Conservation (phyloP, 1,140 invertebrate genomes). For the Meteorus sp. region DNA sequence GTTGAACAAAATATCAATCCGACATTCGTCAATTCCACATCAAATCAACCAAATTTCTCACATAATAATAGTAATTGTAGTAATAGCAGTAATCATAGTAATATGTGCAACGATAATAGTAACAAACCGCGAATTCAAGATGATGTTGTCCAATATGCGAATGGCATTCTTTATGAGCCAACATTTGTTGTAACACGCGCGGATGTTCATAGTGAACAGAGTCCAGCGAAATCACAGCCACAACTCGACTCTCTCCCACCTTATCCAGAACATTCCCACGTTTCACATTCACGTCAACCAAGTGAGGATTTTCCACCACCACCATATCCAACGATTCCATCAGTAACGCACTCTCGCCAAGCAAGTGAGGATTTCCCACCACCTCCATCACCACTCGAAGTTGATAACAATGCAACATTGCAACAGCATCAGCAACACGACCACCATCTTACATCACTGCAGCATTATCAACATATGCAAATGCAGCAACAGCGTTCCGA, state of each 20-base stretch:
- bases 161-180: conserved; percentile 56
- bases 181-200: conserved; percentile 72
- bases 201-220: conserved; percentile 80
- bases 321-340: conserved; percentile 78
- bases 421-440: conserved; percentile 43
- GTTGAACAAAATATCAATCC: conserved; percentile 27
- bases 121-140: conserved; percentile 55
- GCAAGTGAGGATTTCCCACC: conserved; percentile 87
- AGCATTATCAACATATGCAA: conserved; percentile 31
- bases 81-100: no score
- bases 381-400: conserved; percentile 77
- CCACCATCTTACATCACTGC: no score
- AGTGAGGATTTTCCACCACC: conserved; percentile 68
- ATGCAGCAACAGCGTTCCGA: conserved; percentile 32
- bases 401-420: conserved; percentile 55
- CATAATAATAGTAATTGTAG: no score
- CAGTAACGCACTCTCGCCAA: conserved; percentile 78
- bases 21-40: conserved; percentile 14
- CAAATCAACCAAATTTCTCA: conserved; percentile 35
- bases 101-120: no score
- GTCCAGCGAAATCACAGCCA: conserved; percentile 60
- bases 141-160: conserved; percentile 61
- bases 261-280: conserved; percentile 49
- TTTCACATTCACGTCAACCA: conserved; percentile 51
- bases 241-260: conserved; percentile 44